Evolutionary conservation across 2,113 vertebrate species (phyloP).

Genomic region (Falcunculus frontatus): DNA sequence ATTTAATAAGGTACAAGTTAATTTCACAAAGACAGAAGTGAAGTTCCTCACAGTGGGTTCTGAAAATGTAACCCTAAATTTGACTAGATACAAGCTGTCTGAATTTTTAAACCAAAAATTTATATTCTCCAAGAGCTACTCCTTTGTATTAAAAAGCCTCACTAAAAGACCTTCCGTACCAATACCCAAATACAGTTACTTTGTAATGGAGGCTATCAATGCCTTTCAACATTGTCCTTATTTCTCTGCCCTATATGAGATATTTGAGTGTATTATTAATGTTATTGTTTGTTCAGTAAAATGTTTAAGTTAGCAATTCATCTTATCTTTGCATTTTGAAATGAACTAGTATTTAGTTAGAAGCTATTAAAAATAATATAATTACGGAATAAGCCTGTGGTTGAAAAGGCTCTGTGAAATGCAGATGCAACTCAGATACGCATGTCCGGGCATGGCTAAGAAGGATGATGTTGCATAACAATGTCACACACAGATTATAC

Average conservation of each 20-base stretch:
- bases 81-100: neutral
- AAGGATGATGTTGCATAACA: neutral
- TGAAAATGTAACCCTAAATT: neutral
- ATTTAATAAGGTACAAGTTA: neutral
- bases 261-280: neutral
- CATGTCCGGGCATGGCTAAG: neutral
- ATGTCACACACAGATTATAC: neutral
- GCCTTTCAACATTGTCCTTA: neutral
- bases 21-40: neutral
- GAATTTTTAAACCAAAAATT: neutral
- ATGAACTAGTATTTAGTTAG: neutral
- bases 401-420: neutral
- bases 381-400: neutral
- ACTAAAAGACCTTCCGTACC: neutral
- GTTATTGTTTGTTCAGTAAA: neutral
- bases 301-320: neutral
- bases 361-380: neutral
- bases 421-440: neutral
- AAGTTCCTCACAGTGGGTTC: neutral
- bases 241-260: neutral
- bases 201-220: neutral
- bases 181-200: neutral
- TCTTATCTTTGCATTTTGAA: neutral
- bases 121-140: neutral
- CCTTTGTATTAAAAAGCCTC: neutral